These are phyloP conservation scores for Drosophila buzzatii DNA, from an alignment of 2,888 invertebrate species.

Conservation along the genomic window DNA sequence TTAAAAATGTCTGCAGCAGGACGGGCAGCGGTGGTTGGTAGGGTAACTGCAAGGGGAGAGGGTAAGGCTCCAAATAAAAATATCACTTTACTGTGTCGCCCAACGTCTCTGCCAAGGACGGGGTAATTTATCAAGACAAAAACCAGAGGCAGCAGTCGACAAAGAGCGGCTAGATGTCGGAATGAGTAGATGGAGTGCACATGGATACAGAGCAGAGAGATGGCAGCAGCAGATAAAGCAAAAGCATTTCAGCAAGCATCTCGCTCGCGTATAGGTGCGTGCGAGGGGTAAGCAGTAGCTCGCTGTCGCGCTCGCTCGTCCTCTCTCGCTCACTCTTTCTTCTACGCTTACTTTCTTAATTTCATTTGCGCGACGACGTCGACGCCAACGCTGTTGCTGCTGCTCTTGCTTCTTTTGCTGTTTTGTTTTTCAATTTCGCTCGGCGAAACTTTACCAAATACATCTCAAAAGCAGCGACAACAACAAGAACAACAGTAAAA, in stretches of 20 bases:
- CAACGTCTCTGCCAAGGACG: slow-evolving; percentile 75
- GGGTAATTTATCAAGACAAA: slow-evolving; percentile 81
- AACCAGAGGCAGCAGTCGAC: slow-evolving; percentile 44
- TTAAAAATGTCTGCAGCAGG: slow-evolving; percentile 67
- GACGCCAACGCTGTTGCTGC: slow-evolving; percentile 12
- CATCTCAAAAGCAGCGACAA: slow-evolving; percentile 62
- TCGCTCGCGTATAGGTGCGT: slow-evolving; percentile 37
- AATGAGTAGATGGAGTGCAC: slow-evolving; percentile 46
- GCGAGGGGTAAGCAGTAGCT: slow-evolving; percentile 30
- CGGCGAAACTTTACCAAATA: slow-evolving; percentile 77
- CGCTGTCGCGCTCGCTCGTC: background rate
- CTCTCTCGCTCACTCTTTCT: slow-evolving; percentile 14
- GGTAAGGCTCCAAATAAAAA: slow-evolving; percentile 68
- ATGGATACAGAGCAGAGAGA: slow-evolving; percentile 50
- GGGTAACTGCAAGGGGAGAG: background rate
- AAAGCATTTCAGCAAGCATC: slow-evolving; percentile 58
- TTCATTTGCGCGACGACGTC: slow-evolving; percentile 67
- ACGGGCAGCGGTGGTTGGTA: background rate
- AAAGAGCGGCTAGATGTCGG: slow-evolving; percentile 32
- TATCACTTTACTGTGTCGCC: slow-evolving; percentile 79
- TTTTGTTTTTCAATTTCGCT: slow-evolving; percentile 67
- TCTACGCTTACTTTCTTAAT: slow-evolving; percentile 81
- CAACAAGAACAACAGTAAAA: slow-evolving; percentile 48
- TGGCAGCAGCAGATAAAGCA: slow-evolving; percentile 65
- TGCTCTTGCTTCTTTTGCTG: slow-evolving; percentile 14